phyloP scores from a whole-genome alignment of 2,113 vertebrate species.

The Indri indri region DNA sequence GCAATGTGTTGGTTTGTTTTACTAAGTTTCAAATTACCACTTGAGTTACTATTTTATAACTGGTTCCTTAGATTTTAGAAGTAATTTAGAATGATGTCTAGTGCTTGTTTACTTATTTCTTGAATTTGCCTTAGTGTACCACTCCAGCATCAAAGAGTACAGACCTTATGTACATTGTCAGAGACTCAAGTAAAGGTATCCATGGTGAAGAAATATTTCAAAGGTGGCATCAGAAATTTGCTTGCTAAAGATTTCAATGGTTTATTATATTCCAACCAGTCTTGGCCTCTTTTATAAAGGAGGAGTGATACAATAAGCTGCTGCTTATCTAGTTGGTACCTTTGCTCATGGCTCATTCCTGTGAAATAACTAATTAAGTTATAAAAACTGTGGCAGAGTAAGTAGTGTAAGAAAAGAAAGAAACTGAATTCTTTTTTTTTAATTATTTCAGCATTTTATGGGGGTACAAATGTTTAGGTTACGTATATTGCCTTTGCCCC shows the following conservation, averaged over 20 bases:
- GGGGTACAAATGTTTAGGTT: no score
- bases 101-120: constrained; percentile 15
- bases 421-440: neutral
- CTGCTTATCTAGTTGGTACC: neutral
- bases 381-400: constrained; percentile 25
- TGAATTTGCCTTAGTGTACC: neutral
- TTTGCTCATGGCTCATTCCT: constrained; percentile 29
- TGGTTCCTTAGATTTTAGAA: neutral
- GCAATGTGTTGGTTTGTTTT: neutral
- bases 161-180: neutral
- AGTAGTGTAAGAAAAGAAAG: constrained; percentile 40
- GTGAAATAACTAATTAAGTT: constrained; percentile 43
- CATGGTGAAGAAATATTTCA: neutral
- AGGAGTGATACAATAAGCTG: neutral
- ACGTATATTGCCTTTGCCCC: no score
- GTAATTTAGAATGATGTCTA: constrained; percentile 36
- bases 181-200: constrained; percentile 4
- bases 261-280: constrained; percentile 19
- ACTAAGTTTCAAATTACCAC: constrained; percentile 31
- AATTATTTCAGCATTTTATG: no score
- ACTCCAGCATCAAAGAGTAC: neutral
- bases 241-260: neutral
- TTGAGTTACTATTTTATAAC: constrained; percentile 9
- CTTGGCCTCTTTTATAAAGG: constrained; percentile 48
- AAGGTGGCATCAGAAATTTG: constrained; percentile 8